Evolutionary conservation across 1,140 invertebrate species (phyloP).

Genomic region (Mycetomoellerius zeteki): DNA sequence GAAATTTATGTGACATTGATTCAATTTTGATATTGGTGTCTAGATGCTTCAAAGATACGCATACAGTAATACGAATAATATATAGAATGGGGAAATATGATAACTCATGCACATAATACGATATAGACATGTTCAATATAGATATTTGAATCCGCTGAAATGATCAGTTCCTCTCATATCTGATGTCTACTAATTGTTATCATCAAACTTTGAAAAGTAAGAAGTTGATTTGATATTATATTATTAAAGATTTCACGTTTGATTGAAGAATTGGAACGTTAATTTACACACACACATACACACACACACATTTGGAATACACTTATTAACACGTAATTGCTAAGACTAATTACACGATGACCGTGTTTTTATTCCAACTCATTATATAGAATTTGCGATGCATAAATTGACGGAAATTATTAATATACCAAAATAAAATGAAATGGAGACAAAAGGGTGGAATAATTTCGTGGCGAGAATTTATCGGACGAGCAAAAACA

Average conservation of each 20-base stretch:
- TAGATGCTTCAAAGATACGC: background rate
- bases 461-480: constrained; percentile 33
- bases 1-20: constrained; percentile 12
- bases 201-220: constrained; percentile 22
- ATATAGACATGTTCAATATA: no score
- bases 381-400: background rate
- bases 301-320: background rate
- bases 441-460: constrained; percentile 24
- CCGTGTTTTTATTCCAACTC: background rate
- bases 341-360: background rate
- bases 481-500: constrained; percentile 31
- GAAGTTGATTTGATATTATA: background rate
- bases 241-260: background rate
- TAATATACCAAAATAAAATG: constrained; percentile 40
- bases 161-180: background rate
- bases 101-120: background rate
- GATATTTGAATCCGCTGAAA: background rate
- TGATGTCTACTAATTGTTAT: background rate
- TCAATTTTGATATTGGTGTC: background rate
- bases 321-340: background rate
- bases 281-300: background rate
- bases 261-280: constrained; percentile 2
- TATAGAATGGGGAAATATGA: background rate
- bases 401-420: background rate
- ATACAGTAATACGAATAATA: background rate